Percentiles rank a stretch among this genome's conserved stretches.
Evolutionary conservation across 2,888 invertebrate species (phyloP).

Genomic region (Pollenia angustigena): DNA sequence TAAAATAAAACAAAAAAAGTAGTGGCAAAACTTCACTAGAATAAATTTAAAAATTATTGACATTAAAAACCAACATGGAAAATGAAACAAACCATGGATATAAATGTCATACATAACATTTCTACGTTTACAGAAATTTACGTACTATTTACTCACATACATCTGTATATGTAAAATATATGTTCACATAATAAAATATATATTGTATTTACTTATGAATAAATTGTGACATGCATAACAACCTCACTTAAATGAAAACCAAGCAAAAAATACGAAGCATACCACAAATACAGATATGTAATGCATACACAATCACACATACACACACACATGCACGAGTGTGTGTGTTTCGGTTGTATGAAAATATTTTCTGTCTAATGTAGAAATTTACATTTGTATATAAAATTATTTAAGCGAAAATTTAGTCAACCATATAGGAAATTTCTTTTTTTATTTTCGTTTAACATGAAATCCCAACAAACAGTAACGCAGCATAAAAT

Average conservation of each 20-base stretch:
- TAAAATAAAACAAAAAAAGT: too few relatives aligned
- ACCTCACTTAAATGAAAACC: neutral
- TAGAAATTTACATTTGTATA: conserved; percentile 9
- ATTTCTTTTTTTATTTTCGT: neutral
- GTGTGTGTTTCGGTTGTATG: too few relatives aligned
- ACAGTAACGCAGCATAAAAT: conserved; percentile 40
- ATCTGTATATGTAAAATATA: conserved; percentile 2
- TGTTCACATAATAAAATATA: conserved; percentile 8
- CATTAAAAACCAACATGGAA: neutral
- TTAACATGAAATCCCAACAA: conserved; percentile 18
- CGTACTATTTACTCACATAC: neutral
- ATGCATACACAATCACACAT: too few relatives aligned
- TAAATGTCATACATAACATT: neutral
- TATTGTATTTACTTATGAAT: conserved; percentile 23
- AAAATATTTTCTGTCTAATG: conserved; percentile 3
- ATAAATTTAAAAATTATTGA: conserved; percentile 13
- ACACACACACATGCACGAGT: too few relatives aligned
- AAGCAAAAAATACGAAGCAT: neutral
- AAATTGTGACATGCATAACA: neutral
- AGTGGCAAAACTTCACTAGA: neutral
- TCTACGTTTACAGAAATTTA: neutral
- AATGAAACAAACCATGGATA: conserved; percentile 4
- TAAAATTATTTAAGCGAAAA: conserved; percentile 36
- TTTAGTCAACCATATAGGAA: conserved; percentile 41
- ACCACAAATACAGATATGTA: neutral